Base-by-base conservation (phyloP, 1,140 invertebrate species). In the Bicyclus anynana region DNA sequence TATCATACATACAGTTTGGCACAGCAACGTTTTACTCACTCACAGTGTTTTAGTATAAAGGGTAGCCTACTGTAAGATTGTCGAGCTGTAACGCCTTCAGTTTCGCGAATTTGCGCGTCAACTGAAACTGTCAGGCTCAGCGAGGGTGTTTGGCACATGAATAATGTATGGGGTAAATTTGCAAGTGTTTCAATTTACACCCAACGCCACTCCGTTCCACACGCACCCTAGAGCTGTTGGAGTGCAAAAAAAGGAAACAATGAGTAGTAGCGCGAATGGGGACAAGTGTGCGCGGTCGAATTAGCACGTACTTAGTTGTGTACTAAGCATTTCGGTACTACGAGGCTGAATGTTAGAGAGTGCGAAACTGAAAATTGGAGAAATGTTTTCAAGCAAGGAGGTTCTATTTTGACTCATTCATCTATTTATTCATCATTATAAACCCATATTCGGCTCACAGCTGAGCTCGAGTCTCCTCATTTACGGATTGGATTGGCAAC, bases 101-200 rank as follows among this genome's bases (percentile, higher is more conserved):
- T 73, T 68, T 69, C 69, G 61, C 59, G 62, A 74, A 77, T 67
- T 70, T 61, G 74, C 72, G 65, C 75, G 66, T 81, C 73, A 75
- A 83, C 73, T 77, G 72, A 78, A 78, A 80, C 78, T 77, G 77
- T 77, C 78, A 74, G 72, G 59, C 67, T 67, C 56, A 58, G 54
- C 72, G 67, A 80, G 81, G 80, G 81, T 84, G 79, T 84, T 84
- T 79, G 77, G 67, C 50, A 66, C 75, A 87, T 87, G 84, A 85
- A 87, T 87, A 87, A 85, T 84, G 80, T 80, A 85, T 87, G 72
- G 82, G 60, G 76, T 81, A 81, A 85, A 87, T 87, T 87, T 87
- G 84, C 82, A 84, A 87, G 82, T 87, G 80, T 85, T 85, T 87
- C 84, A 87, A 87, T 87, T 87, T 87, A 87, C 84, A 78, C 80